Conservation (phyloP, 2,888 invertebrate genomes). For the Blastobasis adustella region DNA sequence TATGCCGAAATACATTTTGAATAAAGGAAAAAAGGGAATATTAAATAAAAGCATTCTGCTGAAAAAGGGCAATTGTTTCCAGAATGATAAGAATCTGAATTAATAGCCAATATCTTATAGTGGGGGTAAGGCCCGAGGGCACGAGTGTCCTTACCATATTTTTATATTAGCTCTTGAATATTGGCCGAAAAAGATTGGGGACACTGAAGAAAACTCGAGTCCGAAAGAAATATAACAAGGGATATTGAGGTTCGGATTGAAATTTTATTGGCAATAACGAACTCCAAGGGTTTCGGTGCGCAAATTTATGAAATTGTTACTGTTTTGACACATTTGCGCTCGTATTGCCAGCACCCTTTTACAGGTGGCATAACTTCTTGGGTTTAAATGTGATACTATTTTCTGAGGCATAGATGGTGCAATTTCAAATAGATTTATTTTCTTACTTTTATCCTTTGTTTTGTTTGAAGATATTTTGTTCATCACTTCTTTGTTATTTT, state of each 20-base stretch:
- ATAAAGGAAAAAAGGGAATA: neutral
- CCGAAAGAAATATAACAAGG: conserved; percentile 31
- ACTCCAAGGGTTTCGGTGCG: conserved; percentile 3
- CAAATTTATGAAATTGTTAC: conserved; percentile 3
- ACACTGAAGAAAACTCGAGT: conserved; percentile 25
- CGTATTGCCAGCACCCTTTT: no score
- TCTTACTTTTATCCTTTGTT: no score
- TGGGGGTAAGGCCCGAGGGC: conserved; percentile 22
- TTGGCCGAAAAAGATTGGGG: conserved; percentile 37
- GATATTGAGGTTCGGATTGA: conserved; percentile 29
- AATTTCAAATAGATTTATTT: no score
- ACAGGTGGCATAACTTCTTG: no score
- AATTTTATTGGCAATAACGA: conserved; percentile 22
- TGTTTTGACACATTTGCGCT: neutral
- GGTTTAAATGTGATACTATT: no score
- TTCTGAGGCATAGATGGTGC: no score
- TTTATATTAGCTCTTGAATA: conserved; percentile 47
- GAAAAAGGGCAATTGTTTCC: conserved; percentile 9
- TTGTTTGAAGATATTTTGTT: no score
- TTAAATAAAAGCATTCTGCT: neutral
- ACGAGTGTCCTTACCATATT: conserved; percentile 30
- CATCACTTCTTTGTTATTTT: no score
- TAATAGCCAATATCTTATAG: conserved; percentile 29
- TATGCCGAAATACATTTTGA: no score
- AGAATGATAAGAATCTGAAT: conserved; percentile 15